phyloP scores from a whole-genome alignment of 1,140 invertebrate genomes.

The Scaptomyza montana region DNA sequence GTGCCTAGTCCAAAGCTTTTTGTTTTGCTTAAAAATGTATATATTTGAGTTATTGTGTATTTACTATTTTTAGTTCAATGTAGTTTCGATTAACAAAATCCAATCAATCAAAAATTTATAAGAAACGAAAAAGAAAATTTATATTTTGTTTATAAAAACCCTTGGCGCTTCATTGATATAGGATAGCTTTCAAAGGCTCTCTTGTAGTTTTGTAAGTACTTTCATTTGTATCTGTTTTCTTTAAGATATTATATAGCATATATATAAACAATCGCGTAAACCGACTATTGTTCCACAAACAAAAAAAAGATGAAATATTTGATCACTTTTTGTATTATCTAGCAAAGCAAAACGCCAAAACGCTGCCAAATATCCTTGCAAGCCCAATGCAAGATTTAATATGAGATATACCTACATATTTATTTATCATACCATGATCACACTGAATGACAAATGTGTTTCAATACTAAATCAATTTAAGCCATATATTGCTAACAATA shows the following conservation, averaged over 20 bases:
- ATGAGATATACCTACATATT: constrained; percentile 31
- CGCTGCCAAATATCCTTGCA: constrained; percentile 45
- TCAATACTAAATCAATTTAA: neutral
- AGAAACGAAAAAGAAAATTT: constrained; percentile 77
- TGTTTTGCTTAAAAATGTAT: constrained; percentile 8
- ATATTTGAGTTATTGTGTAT: neutral
- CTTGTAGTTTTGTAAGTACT: constrained; percentile 84
- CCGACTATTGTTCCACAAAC: constrained; percentile 28
- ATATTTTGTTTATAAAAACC: constrained; percentile 83
- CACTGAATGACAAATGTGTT: constrained; percentile 54
- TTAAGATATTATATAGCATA: constrained; percentile 63
- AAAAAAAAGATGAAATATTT: constrained; percentile 22
- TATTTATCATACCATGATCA: constrained; percentile 50
- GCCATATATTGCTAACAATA: constrained; percentile 64
- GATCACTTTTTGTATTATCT: constrained; percentile 4
- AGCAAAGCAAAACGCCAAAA: constrained; percentile 31
- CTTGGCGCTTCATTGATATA: constrained; percentile 84
- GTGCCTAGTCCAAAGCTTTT: constrained; percentile 22
- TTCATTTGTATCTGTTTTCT: constrained; percentile 82
- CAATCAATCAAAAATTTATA: constrained; percentile 34
- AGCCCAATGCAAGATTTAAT: constrained; percentile 39
- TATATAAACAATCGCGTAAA: constrained; percentile 27
- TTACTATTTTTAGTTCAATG: constrained; percentile 33
- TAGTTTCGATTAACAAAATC: constrained; percentile 38
- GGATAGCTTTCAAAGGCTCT: constrained; percentile 84